These are phyloP conservation scores for Phaedon cochleariae DNA, from an alignment of 2,888 invertebrate genomes.

Conservation along the genomic window DNA sequence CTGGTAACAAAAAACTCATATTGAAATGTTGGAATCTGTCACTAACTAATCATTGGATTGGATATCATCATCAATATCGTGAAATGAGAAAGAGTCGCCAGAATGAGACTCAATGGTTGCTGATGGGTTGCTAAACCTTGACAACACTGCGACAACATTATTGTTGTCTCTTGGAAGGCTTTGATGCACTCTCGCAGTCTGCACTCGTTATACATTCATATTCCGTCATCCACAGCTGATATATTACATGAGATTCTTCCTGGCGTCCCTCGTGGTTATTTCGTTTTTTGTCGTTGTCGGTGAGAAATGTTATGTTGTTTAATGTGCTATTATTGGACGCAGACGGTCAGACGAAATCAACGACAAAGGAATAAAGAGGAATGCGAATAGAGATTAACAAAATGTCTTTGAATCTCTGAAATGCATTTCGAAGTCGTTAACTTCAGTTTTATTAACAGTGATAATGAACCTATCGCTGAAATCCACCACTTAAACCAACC, in stretches of 20 bases:
- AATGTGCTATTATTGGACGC: constrained; percentile 10
- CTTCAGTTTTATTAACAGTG: background rate
- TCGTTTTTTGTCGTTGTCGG: constrained; percentile 2
- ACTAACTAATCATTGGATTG: no score
- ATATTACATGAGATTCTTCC: constrained; percentile 26
- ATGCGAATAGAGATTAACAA: background rate
- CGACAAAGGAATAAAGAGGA: background rate
- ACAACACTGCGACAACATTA: background rate
- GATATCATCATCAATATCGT: no score
- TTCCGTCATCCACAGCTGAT: constrained; percentile 29
- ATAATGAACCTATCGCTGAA: background rate
- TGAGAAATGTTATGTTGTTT: constrained; percentile 3
- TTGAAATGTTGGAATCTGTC: no score
- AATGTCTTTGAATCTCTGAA: background rate
- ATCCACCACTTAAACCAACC: background rate
- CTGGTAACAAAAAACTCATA: no score
- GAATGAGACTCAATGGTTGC: no score
- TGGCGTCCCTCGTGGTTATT: constrained; percentile 9
- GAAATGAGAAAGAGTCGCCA: no score
- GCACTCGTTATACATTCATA: constrained; percentile 34
- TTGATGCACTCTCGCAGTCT: constrained; percentile 3
- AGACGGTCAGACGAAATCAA: background rate
- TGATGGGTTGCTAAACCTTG: background rate
- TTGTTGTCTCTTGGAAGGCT: background rate
- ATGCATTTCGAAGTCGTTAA: background rate